Evolutionary conservation across 2,113 vertebrate species (phyloP).

Genomic region (Orthonyx spaldingii): DNA sequence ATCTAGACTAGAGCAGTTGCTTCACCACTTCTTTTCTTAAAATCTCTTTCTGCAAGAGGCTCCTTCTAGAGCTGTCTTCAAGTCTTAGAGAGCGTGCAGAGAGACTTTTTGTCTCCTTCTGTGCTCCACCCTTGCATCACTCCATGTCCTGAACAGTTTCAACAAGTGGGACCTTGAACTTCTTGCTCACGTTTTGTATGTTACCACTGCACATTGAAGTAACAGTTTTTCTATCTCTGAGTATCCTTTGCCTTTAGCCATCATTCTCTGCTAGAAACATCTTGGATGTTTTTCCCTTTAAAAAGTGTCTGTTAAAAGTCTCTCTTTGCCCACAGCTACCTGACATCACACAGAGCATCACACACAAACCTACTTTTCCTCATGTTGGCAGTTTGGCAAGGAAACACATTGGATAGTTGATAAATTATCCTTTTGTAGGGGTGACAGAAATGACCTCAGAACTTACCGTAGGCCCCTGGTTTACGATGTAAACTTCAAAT

Average conservation of each 20-base stretch:
- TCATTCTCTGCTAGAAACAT: background rate
- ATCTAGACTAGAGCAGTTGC: background rate
- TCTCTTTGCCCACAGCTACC: background rate
- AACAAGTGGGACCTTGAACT: background rate
- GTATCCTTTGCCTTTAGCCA: background rate
- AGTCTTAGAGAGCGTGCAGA: background rate
- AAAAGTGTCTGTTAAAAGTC: background rate
- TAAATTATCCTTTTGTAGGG: background rate
- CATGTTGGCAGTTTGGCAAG: background rate
- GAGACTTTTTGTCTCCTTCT: background rate
- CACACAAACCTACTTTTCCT: background rate
- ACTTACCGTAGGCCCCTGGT: background rate
- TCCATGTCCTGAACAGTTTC: background rate
- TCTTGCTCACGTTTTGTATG: background rate
- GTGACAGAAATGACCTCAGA: background rate
- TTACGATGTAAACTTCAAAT: background rate
- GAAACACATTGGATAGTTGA: background rate
- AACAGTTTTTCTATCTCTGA: background rate
- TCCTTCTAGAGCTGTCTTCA: background rate
- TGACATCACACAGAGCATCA: background rate
- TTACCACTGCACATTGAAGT: background rate
- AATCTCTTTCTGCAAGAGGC: background rate
- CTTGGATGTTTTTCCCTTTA: background rate
- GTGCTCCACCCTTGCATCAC: background rate
- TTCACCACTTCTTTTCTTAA: background rate